Conservation (phyloP, 2,113 vertebrate genomes). For the Perca schrenkii region DNA sequence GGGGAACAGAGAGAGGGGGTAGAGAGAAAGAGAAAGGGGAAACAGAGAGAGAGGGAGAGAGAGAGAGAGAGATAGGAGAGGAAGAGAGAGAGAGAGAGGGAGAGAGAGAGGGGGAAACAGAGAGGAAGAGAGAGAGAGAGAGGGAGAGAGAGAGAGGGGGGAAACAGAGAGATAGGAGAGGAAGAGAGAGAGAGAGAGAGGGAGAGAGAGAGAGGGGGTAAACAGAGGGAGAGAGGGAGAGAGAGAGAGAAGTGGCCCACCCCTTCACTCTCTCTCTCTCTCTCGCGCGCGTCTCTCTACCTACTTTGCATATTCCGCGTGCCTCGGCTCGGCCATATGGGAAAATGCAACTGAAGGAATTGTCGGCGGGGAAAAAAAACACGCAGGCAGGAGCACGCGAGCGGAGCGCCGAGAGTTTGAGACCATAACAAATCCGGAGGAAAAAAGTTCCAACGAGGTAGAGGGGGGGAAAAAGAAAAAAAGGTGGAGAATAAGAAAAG, state of each 20-base stretch:
- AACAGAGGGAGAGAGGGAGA: too few species aligned
- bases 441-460: conserved; percentile 85
- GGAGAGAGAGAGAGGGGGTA: too few species aligned
- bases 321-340: conserved; percentile 95
- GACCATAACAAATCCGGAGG: conserved; percentile 74
- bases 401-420: conserved; percentile 84
- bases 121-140: conserved; percentile 26
- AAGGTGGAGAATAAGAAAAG: conserved; percentile 48
- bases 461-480: conserved; percentile 77
- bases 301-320: conserved; percentile 96
- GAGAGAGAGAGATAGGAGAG: neutral
- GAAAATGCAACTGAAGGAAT: conserved; percentile 98
- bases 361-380: conserved; percentile 92
- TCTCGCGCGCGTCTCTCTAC: conserved; percentile 84
- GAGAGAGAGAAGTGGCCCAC: neutral
- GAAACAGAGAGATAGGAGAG: too few species aligned
- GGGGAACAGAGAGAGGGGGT: too few species aligned
- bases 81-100: too few species aligned
- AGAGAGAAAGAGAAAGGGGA: too few species aligned
- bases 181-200: conserved; percentile 26
- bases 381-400: conserved; percentile 81
- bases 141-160: too few species aligned
- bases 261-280: conserved; percentile 63
- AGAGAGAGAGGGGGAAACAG: conserved; percentile 20
- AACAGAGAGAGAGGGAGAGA: too few species aligned